These are phyloP conservation scores for Meliscaeva auricollis DNA, from an alignment of 2,888 invertebrate species.

Conservation along the genomic window DNA sequence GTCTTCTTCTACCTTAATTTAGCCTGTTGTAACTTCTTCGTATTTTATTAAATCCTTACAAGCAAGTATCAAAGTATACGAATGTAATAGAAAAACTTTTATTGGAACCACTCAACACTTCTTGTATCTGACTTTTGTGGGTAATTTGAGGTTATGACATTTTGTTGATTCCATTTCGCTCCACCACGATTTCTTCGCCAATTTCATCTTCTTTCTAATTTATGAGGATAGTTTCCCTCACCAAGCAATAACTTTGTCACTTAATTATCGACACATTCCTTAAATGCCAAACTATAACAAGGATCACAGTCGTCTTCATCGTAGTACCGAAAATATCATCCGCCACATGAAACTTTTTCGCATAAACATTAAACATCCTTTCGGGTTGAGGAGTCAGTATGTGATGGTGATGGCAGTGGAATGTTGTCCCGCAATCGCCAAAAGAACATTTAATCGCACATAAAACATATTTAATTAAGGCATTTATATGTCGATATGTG, in stretches of 20 bases:
- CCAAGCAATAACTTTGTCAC: slow-evolving; percentile 31
- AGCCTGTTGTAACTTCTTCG: too few species aligned
- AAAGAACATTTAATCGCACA: slow-evolving; percentile 73
- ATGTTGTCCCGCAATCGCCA: slow-evolving; percentile 47
- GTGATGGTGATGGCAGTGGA: neutral
- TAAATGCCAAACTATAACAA: slow-evolving; percentile 11
- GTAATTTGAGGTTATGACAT: slow-evolving; percentile 14
- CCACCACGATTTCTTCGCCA: slow-evolving; percentile 2
- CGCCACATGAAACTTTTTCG: slow-evolving; percentile 27
- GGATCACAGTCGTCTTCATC: neutral
- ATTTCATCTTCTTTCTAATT: slow-evolving; percentile 7
- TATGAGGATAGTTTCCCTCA: neutral
- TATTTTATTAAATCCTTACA: too few species aligned
- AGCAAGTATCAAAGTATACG: too few species aligned
- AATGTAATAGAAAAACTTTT: too few species aligned
- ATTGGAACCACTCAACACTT: neutral
- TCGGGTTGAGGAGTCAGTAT: neutral
- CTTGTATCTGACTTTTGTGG: neutral
- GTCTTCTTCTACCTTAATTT: too few species aligned
- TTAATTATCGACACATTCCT: slow-evolving; percentile 42
- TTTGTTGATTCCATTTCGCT: neutral
- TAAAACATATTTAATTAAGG: slow-evolving; percentile 76
- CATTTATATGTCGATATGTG: slow-evolving; percentile 74
- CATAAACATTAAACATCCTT: slow-evolving; percentile 27
- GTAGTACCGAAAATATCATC: neutral